These are phyloP conservation scores for Phalacrocorax aristotelis DNA, from an alignment of 2,113 vertebrate genomes.

Conservation along the genomic window DNA sequence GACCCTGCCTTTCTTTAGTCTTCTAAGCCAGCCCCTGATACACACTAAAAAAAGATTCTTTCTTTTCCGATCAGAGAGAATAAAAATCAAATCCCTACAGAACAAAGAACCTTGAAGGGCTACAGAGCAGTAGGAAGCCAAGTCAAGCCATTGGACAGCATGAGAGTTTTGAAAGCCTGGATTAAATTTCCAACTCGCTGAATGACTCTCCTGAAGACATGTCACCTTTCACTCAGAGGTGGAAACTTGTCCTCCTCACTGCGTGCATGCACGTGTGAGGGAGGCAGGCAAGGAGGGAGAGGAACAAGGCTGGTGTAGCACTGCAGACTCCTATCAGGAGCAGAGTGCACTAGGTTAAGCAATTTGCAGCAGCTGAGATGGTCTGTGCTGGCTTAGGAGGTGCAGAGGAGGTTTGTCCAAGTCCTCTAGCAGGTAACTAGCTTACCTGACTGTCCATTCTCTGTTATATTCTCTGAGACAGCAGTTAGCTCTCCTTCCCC, in stretches of 20 bases:
- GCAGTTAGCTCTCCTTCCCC: neutral
- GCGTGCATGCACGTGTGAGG: neutral
- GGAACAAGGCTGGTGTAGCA: neutral
- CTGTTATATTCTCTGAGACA: neutral
- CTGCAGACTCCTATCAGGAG: neutral
- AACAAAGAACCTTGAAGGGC: neutral
- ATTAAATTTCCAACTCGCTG: conserved; percentile 1
- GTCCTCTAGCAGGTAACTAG: neutral
- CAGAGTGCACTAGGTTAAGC: neutral
- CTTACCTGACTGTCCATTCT: neutral
- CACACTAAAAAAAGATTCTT: neutral
- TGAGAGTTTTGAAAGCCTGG: conserved; percentile 6
- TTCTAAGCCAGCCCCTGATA: neutral
- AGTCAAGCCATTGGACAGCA: neutral
- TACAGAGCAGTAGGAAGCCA: neutral
- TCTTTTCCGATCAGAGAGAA: neutral
- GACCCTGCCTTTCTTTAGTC: neutral
- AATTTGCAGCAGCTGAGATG: neutral
- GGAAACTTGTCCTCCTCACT: neutral
- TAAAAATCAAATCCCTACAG: conserved; percentile 10
- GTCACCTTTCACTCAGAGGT: conserved; percentile 10
- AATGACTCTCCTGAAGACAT: neutral
- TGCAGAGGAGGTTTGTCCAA: neutral
- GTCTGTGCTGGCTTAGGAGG: neutral
- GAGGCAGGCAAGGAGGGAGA: neutral